Evolutionary conservation across 2,888 invertebrate genomes (phyloP), one percentile per base, ranked within the genome.

Genomic region (Molorchus minor): DNA sequence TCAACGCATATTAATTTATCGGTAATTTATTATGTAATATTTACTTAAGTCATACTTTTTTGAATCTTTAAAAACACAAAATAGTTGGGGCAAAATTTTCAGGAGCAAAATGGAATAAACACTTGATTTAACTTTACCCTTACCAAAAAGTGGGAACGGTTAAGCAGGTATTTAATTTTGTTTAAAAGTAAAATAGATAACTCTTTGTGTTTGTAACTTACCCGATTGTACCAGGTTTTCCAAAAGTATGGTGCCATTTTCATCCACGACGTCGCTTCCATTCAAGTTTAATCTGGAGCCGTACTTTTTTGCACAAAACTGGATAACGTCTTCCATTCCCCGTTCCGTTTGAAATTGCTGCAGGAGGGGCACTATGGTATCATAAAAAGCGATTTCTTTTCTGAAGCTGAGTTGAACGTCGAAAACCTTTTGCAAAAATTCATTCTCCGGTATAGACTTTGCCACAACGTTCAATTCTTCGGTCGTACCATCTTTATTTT

Each of bases 391-490:
- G 51, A 81, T 82, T 72, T 86, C 86, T 3, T 84, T 82, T 1
- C 75, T 72, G 61, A 85, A 84, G 0, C 84, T 83, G 1, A 80
- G 77, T 53, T 81, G 76, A 2, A 82, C 82, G 60, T 84, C 79
- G 65, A 85, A 85, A 0, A 85, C 61, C 13, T 77, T 65, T 70
- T 80, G 79, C 15, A 84, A 82, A 19, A 81, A 72, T 30, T 83
- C 81, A 40, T 83, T 84, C 0, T 81, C 80, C 0, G 86, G 86
- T 10, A 84, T 79, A 62, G 85, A 75, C 70, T 87, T 87, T 0
- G 83, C 86, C 2, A 87, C 82, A 1, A 86, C 64, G 19, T 83
- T 70, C 17, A 85, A 10, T 30, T 57, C 52, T 44, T 63, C 59
- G 25, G n/a, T 21, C 5, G 29, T 12, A 2, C 43, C 38, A 8